Evolutionary conservation across 2,113 vertebrate species (phyloP).

Genomic region (Epinephelus cyanopodus): DNA sequence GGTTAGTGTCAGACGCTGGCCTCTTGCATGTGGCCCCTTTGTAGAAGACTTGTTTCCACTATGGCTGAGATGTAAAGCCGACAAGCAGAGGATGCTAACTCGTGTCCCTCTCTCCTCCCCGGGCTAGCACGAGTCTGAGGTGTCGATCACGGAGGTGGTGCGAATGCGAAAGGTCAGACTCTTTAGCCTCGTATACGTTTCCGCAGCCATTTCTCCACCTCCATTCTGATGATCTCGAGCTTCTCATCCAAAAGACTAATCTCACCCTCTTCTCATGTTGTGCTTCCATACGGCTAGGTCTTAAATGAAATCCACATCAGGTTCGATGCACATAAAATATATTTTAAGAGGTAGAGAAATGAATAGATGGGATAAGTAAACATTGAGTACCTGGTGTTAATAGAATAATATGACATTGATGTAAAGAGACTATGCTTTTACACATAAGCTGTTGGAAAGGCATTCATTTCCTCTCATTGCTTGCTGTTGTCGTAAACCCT

Average conservation of each 20-base stretch:
- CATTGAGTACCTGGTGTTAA: constrained; percentile 1
- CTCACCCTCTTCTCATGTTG: constrained; percentile 62
- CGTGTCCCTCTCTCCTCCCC: constrained; percentile 72
- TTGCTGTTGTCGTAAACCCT: constrained; percentile 62
- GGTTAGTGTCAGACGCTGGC: constrained; percentile 86
- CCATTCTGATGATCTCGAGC: constrained; percentile 53
- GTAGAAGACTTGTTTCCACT: constrained; percentile 24
- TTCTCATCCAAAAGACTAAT: constrained; percentile 59
- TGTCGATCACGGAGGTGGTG: constrained; percentile 89
- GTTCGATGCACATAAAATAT: constrained; percentile 37
- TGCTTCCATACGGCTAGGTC: constrained; percentile 59
- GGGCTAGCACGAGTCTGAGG: constrained; percentile 88
- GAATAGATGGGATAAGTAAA: constrained; percentile 9
- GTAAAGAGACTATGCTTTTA: constrained; percentile 8
- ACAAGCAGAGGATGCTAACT: constrained; percentile 66
- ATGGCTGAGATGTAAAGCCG: constrained; percentile 22
- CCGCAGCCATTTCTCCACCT: constrained; percentile 49
- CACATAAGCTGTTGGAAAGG: background rate
- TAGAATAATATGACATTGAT: background rate
- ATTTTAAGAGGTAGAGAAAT: constrained; percentile 19
- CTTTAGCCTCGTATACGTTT: constrained; percentile 33
- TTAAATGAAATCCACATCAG: constrained; percentile 51
- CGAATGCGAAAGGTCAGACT: constrained; percentile 97
- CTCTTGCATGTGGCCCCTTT: constrained; percentile 36
- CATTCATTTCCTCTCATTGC: constrained; percentile 63